Evolutionary conservation across 1,140 invertebrate genomes (phyloP), one percentile per base, ranked within the genome.

Genomic region (Apis cerana): DNA sequence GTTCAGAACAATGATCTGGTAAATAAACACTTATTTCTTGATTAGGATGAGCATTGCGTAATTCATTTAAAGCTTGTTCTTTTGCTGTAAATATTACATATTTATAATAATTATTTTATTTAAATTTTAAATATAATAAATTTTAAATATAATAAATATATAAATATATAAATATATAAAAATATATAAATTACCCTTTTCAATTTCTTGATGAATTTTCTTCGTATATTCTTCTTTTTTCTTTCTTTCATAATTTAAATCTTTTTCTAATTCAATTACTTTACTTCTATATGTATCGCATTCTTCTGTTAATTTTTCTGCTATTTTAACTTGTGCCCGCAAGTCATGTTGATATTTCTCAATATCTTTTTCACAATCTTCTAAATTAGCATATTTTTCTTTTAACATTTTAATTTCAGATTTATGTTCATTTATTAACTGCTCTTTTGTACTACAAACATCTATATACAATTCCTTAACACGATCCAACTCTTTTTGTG

Each of bases 401-500:
- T 88, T 93, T 27, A 94, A 78, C 52, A 65, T 76, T 89, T 90
- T 87, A 17, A 93, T 91, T 85, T 94, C 92, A 64, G 91, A 83
- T 75, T 91, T 91, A 69, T 94, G 92, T 17, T 93, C 91, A 52
- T 83, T 88, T 76, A 90, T 87, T 76, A 90, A 85, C 75, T 92
- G 86, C 64, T 93, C 92, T 69, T 94, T 94, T 62, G 91, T 93
- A 50, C 89, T 90, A 84, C 93, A 93, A 13, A 94, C 90, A n/a
- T 93, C 89, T 89, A 94, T 92, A 67, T 94, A 94, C 74, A 92
- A 86, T 89, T 94, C 88, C 81, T 94, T 94, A 59, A 94, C 92
- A 19, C 89, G 89, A 87, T 92, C 87, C 80, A 94, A 90, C 67
- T 93, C 92, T 79, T 93, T 94, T 83, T 94, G 90, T 5, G 90